Evolutionary conservation across 2,888 invertebrate species (phyloP), one percentile per base, ranked within the genome.

Genomic region (Tetheella fluctuosa): DNA sequence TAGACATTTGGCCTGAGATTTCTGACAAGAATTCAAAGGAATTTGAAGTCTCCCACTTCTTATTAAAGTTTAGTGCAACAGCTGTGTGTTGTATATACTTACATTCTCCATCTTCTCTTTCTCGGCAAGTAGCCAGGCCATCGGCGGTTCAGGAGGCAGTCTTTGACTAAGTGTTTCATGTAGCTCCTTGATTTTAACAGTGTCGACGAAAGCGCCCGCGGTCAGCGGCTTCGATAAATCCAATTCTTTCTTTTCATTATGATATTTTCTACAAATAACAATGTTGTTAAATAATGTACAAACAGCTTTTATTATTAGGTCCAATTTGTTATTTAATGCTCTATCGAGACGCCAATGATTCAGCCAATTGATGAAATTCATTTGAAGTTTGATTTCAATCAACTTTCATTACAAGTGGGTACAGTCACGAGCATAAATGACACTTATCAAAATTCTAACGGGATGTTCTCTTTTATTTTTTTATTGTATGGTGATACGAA

Each of bases 131-230:
- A 90, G 72, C 90, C 91, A 90, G 0, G 81, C 74, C 85, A 90
- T 83, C 0, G 90, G 86, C 1, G 90, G 90, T 65, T 90, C 90
- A 0, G 91, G 91, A 0, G 91, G 91, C 34, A 92, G 72, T 61
- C 86, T 85, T 59, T 86, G 85, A 28, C 84, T 86, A 8, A 92
- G 77, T 0, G 90, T 80, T 15, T 83, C 84, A 37, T 89, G 91
- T 10, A 92, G 64, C 79, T 94, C 94, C 55, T 92, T 93, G 57
- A 95, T 91, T 79, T 95, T 95, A n/a, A 94, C 94, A 34, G 93
- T 90, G 72, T 96, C 96, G 7, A 96, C 96, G 85, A 97, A 97
- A 0, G 97, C 97, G 52, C 97, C 97, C 0, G 96, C 95, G 69
- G 96, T 96, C 79, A 97, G 91, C 0, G 96, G 96, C 72, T 96